These are phyloP conservation scores for Monochamus saltuarius DNA, from an alignment of 1,140 invertebrate species.

Conservation along the genomic window DNA sequence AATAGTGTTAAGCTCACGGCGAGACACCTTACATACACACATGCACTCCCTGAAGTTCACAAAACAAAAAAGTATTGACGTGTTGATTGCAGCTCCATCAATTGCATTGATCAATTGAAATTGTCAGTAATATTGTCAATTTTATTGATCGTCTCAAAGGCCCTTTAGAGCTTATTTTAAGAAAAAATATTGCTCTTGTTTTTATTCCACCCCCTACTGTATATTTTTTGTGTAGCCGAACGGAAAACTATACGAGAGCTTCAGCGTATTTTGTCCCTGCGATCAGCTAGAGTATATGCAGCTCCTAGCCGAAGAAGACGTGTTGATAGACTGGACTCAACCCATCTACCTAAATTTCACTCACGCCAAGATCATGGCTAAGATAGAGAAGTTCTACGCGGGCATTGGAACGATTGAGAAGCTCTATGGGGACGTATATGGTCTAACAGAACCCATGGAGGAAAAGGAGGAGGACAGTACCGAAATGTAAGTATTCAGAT, in stretches of 20 bases:
- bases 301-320: conserved; percentile 69
- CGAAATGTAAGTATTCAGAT: not conserved
- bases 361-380: conserved; percentile 72
- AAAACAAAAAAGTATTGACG: too few relatives aligned
- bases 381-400: conserved; percentile 66
- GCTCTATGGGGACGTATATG: conserved; percentile 75
- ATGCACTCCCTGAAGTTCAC: too few relatives aligned
- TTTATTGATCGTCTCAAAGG: not conserved
- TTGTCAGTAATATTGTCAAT: too few relatives aligned
- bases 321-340: conserved; percentile 73
- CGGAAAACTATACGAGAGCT: conserved; percentile 74
- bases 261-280: conserved; percentile 78
- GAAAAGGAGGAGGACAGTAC: conserved; percentile 26
- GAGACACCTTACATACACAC: too few relatives aligned
- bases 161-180: too few relatives aligned
- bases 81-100: too few relatives aligned
- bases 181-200: too few relatives aligned
- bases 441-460: conserved; percentile 34
- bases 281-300: conserved; percentile 68
- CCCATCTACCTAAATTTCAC: conserved; percentile 82
- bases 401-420: conserved; percentile 67
- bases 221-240: conserved; percentile 64
- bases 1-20: too few relatives aligned
- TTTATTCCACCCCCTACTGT: too few relatives aligned
- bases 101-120: too few relatives aligned